phyloP scores from a whole-genome alignment of 2,113 vertebrate genomes.

The Dunckerocampus dactyliophorus region DNA sequence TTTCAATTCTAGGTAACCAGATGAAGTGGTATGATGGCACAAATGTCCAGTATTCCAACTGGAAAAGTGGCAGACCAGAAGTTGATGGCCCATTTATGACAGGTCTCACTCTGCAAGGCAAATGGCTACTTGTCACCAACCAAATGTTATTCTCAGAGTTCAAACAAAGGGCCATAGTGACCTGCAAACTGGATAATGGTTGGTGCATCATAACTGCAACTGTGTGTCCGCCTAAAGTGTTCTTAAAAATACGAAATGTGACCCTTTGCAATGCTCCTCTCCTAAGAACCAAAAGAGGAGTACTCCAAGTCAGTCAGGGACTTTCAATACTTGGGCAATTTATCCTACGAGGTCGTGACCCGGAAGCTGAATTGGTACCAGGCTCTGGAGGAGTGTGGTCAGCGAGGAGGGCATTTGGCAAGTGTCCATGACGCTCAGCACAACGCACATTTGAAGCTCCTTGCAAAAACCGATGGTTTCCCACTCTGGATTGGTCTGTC shows the following conservation, averaged over 20 bases:
- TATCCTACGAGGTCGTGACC: slow-evolving; percentile 76
- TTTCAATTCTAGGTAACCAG: slow-evolving; percentile 66
- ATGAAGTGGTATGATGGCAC: slow-evolving; percentile 89
- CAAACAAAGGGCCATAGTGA: slow-evolving; percentile 78
- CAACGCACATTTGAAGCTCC: slow-evolving; percentile 72
- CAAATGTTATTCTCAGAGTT: slow-evolving; percentile 57
- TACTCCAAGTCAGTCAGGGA: slow-evolving; percentile 65
- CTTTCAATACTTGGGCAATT: slow-evolving; percentile 65
- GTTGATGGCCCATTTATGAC: slow-evolving; percentile 76
- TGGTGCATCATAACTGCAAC: background rate
- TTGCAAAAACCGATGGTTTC: slow-evolving; percentile 83
- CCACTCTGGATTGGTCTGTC: slow-evolving; percentile 91
- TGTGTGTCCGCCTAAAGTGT: background rate
- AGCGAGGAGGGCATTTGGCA: slow-evolving; percentile 76
- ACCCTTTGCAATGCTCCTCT: slow-evolving; percentile 1
- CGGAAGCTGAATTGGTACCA: slow-evolving; percentile 83
- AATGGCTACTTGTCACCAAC: slow-evolving; percentile 78
- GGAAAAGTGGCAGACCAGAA: slow-evolving; percentile 79
- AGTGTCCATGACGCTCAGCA: slow-evolving; percentile 78
- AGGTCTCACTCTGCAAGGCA: slow-evolving; percentile 75
- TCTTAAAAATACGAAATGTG: background rate
- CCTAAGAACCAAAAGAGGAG: slow-evolving; percentile 65
- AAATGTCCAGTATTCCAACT: slow-evolving; percentile 84
- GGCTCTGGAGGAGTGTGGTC: slow-evolving; percentile 77
- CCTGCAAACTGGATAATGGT: slow-evolving; percentile 93